phyloP scores from a whole-genome alignment of 2,888 invertebrate species.

The Drosophila maculinotata region DNA sequence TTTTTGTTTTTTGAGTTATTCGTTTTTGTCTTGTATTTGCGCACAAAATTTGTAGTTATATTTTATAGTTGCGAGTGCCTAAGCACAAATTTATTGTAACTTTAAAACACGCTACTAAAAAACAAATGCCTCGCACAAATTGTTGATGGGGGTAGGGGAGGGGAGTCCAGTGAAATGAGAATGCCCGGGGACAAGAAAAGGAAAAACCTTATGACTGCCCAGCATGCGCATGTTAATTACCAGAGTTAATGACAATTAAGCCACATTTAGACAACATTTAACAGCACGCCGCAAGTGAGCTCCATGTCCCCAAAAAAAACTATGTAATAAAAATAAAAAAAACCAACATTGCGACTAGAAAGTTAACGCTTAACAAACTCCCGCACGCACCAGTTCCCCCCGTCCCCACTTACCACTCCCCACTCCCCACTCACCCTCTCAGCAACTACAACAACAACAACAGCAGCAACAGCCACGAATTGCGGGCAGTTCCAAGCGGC shows the following conservation, averaged over 20 bases:
- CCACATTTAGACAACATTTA: constrained; percentile 64
- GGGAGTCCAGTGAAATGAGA: constrained; percentile 33
- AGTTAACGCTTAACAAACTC: constrained; percentile 35
- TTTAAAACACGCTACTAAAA: constrained; percentile 58
- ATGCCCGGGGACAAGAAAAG: no score
- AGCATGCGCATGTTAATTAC: constrained; percentile 76
- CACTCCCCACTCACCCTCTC: not conserved
- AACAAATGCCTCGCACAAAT: constrained; percentile 32
- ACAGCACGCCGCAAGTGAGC: constrained; percentile 47
- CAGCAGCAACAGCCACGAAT: constrained; percentile 18
- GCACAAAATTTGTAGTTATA: constrained; percentile 48
- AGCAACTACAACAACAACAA: constrained; percentile 10
- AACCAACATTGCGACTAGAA: constrained; percentile 38
- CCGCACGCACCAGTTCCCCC: constrained; percentile 10
- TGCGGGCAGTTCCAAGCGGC: constrained; percentile 63
- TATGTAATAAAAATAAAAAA: constrained; percentile 4
- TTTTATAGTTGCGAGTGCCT: constrained; percentile 49
- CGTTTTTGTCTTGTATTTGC: constrained; percentile 19
- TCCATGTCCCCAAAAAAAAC: constrained; percentile 10
- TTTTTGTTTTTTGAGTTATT: constrained; percentile 6
- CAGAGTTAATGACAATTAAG: constrained; percentile 66
- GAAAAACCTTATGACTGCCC: constrained; percentile 24
- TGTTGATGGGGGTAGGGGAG: constrained; percentile 38
- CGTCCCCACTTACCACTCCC: not conserved
- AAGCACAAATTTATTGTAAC: constrained; percentile 51